A percentile compares a stretch with the other conserved stretches of the same genome.
These are phyloP conservation scores for Epistrophe eligans DNA, from an alignment of 2,888 invertebrate genomes.

Conservation along the genomic window DNA sequence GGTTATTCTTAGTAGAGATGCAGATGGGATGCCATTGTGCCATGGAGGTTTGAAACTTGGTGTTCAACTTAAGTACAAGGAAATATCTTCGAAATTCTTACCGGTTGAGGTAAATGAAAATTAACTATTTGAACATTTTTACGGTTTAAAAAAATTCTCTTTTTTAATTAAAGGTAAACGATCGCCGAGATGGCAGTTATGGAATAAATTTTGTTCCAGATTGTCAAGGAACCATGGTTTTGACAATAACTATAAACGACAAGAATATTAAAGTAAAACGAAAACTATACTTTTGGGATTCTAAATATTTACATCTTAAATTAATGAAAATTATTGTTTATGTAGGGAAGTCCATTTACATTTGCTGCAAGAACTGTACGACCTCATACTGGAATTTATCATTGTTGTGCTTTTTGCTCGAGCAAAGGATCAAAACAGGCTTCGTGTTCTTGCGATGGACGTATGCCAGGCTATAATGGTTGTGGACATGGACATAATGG, in stretches of 20 bases:
- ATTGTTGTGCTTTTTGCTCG: conserved; percentile 93
- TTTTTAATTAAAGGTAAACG: conserved; percentile 83
- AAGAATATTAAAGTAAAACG: conserved; percentile 87
- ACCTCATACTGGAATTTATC: conserved; percentile 89
- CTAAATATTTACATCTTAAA: not conserved
- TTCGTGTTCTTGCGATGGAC: conserved; percentile 89
- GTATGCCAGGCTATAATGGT: conserved; percentile 90
- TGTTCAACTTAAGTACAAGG: conserved; percentile 85
- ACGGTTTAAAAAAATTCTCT: conserved; percentile 67
- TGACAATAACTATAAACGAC: conserved; percentile 87
- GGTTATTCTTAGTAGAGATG: conserved; percentile 87
- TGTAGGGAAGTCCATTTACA: conserved; percentile 88
- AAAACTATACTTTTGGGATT: not conserved
- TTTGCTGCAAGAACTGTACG: conserved; percentile 87
- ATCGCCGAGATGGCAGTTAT: conserved; percentile 88
- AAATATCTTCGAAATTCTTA: conserved; percentile 84
- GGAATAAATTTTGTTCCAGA: conserved; percentile 86
- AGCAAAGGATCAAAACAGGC: conserved; percentile 89
- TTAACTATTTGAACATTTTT: not conserved
- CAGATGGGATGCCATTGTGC: conserved; percentile 87
- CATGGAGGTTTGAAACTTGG: conserved; percentile 88
- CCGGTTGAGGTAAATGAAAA: conserved; percentile 84
- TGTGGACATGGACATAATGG: conserved; percentile 93
- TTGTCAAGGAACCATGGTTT: conserved; percentile 86
- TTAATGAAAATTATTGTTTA: conserved; percentile 51